Base-by-base conservation (phyloP, 1,140 invertebrate genomes). In the Ericerus pela region DNA sequence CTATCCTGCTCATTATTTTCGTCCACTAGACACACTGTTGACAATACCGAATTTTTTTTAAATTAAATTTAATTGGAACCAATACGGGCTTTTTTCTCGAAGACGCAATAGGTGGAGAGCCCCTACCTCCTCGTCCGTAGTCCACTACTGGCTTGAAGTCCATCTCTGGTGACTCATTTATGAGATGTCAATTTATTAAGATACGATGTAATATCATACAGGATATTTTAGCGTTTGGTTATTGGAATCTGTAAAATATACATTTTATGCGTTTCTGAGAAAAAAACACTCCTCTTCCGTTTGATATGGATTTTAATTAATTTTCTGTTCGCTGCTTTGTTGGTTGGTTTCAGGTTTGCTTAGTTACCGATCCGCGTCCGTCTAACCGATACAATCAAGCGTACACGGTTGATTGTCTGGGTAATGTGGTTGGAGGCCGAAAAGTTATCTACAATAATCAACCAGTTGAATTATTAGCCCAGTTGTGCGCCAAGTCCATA, bases 401-500 rank as follows among this genome's bases (percentile, higher is more conserved):
- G 2, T 93, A 90, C 66, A 89, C 86, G 1, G 80, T 94, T n/a
- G 84, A 91, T 60, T 91, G 80, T 64, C 70, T 94, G 29, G 85
- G 85, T 10, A 93, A 93, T 69, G 77, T 91, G 62, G 79, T 87
- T 14, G 85, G 80, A 24, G 88, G 86, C 0, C 69, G 78, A 5
- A 71, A 66, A 26, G 84, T 82, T 2, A 75, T 87, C 0, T 93
- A 93, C 69, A 91, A 92, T 62, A 94, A 94, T 72, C 88, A 92
- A 66, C 81, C 83, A 2, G 77, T 84, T 3, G 83, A 88, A 37
- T 66, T 81, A 1, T 70, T 93, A 0, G 78, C 89, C 63, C 76
- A 84, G 63, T 71, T 80, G 2, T 79, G 82, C 1, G 80, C 79
- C 11, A 79, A 83, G 57, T 87, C 84, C 30, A 84, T 94, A 37